Percentiles rank a stretch among this genome's conserved stretches.
phyloP scores from a whole-genome alignment of 2,888 invertebrate species.

The Leucophora obtusa region DNA sequence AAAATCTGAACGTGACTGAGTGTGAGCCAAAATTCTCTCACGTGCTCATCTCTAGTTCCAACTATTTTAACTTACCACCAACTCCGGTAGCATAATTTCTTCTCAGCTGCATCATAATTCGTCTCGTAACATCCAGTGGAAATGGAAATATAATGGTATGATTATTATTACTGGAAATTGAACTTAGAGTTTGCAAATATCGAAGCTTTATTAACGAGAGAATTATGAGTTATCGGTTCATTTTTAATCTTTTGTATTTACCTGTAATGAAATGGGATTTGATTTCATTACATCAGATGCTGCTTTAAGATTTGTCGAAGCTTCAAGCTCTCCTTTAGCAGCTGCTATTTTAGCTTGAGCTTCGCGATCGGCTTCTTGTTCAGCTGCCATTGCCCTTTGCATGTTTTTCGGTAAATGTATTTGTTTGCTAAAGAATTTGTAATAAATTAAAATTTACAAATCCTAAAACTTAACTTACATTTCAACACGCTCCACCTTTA shows the following conservation, averaged over 20 bases:
- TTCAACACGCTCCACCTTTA: constrained; percentile 96
- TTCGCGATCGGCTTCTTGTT: constrained; percentile 72
- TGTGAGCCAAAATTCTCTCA: too few species aligned
- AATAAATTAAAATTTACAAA: too few species aligned
- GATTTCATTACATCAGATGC: constrained; percentile 72
- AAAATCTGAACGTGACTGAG: too few species aligned
- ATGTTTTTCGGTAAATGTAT: constrained; percentile 69
- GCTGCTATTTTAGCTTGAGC: constrained; percentile 74
- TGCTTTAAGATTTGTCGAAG: constrained; percentile 70
- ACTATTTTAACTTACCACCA: background rate
- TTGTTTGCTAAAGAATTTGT: constrained; percentile 69
- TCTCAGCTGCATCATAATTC: background rate
- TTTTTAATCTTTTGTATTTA: constrained; percentile 33
- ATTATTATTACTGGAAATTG: constrained; percentile 70
- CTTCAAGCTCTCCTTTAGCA: constrained; percentile 71
- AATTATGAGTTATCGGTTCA: background rate
- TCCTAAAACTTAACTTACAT: constrained; percentile 81
- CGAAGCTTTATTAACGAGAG: constrained; percentile 64
- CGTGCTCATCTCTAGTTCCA: too few species aligned
- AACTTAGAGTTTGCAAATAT: constrained; percentile 70
- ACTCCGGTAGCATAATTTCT: too few species aligned
- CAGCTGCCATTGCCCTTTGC: constrained; percentile 72
- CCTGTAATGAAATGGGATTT: constrained; percentile 72
- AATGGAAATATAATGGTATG: constrained; percentile 70
- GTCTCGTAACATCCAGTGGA: constrained; percentile 69